phyloP scores from a whole-genome alignment of 2,888 invertebrate genomes.

The Linnaemya tessellans region DNA sequence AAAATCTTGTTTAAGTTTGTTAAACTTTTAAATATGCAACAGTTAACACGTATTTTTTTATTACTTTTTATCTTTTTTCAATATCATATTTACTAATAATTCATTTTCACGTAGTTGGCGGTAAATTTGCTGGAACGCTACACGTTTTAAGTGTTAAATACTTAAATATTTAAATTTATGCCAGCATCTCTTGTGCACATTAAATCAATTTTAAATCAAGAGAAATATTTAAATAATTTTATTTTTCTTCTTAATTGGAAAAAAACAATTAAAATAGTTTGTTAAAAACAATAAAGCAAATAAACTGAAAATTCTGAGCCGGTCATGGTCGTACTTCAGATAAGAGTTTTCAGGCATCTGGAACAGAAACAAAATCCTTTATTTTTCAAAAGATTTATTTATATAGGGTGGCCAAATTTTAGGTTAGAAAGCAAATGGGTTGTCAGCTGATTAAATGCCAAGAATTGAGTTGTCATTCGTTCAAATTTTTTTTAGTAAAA shows the following conservation, averaged over 20 bases:
- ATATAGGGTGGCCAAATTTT: too few relatives aligned
- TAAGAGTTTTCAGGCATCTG: neutral
- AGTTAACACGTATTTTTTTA: neutral
- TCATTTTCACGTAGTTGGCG: constrained; percentile 27
- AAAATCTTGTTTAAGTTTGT: constrained; percentile 33
- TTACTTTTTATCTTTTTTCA: neutral
- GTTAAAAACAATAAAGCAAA: neutral
- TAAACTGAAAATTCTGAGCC: neutral
- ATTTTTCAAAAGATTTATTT: neutral
- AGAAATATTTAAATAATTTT: constrained; percentile 17
- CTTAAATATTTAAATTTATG: constrained; percentile 14
- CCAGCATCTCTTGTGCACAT: constrained; percentile 39
- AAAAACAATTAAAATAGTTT: neutral
- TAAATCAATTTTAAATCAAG: constrained; percentile 21
- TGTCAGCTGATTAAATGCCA: too few relatives aligned
- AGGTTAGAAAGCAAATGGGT: too few relatives aligned
- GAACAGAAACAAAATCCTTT: too few relatives aligned
- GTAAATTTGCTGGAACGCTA: constrained; percentile 18
- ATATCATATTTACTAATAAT: neutral
- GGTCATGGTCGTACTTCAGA: neutral
- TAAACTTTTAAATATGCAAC: constrained; percentile 18
- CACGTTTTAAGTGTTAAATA: constrained; percentile 37
- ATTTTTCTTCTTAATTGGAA: constrained; percentile 28
- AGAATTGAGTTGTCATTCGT: too few relatives aligned
- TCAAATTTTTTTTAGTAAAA: too few relatives aligned